A percentile compares a stretch with the other conserved stretches of the same genome.
Evolutionary conservation across 1,140 invertebrate species (phyloP).

Genomic region (Drosophila orena): DNA sequence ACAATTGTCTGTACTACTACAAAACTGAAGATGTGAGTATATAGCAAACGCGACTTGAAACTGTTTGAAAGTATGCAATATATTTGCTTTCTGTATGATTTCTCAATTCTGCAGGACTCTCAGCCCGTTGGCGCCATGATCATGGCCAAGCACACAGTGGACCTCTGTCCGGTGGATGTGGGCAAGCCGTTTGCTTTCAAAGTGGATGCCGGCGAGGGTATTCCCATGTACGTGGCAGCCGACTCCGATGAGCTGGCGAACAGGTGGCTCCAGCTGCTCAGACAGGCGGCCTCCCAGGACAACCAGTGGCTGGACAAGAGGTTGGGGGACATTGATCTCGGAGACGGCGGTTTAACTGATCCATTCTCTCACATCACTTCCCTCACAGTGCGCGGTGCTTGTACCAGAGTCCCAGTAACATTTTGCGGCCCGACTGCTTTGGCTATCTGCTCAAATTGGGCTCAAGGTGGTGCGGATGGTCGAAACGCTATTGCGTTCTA

Average conservation of each 20-base stretch:
- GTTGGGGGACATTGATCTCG: conserved; percentile 49
- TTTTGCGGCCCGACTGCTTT: conserved; percentile 94
- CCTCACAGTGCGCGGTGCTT: conserved; percentile 87
- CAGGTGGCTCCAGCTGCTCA: conserved; percentile 91
- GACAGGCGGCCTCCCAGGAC: conserved; percentile 87
- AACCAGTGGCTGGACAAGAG: conserved; percentile 92
- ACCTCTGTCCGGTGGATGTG: conserved; percentile 77
- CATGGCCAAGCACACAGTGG: conserved; percentile 92
- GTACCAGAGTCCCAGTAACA: conserved; percentile 89
- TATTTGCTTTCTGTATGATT: not conserved
- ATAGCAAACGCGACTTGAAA: not conserved
- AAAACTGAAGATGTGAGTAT: conserved; percentile 92
- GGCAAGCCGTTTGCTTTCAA: conserved; percentile 88
- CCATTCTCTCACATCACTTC: conserved; percentile 49
- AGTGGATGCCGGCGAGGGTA: conserved; percentile 91
- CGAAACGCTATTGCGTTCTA: conserved; percentile 95
- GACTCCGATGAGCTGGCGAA: conserved; percentile 90
- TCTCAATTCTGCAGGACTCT: conserved; percentile 87
- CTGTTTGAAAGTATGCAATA: not conserved
- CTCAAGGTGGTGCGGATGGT: conserved; percentile 93
- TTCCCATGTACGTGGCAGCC: conserved; percentile 92
- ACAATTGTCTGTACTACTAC: conserved; percentile 98
- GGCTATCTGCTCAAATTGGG: conserved; percentile 94
- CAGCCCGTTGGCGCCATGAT: conserved; percentile 96
- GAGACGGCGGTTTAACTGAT: conserved; percentile 5